Conservation (phyloP, 2,113 vertebrate species). For the Coturnix japonica region DNA sequence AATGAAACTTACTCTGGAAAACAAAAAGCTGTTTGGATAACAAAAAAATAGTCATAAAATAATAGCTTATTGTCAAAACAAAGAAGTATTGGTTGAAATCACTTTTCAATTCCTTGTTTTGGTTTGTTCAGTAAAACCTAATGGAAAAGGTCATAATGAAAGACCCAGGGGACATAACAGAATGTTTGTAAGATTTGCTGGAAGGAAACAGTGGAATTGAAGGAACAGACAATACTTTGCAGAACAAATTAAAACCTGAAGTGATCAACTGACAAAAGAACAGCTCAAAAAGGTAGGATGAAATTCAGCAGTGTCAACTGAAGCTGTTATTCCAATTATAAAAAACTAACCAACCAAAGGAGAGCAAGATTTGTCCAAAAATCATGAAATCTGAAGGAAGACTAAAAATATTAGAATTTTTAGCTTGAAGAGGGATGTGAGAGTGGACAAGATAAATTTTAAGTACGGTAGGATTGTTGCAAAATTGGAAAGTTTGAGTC, state of each 20-base stretch:
- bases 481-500: neutral
- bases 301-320: neutral
- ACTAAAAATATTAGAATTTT: neutral
- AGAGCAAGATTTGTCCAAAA: neutral
- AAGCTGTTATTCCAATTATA: neutral
- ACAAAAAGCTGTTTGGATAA: neutral
- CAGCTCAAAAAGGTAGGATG: neutral
- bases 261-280: neutral
- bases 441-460: neutral
- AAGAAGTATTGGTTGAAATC: neutral
- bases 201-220: accelerated
- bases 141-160: neutral
- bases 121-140: neutral
- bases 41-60: neutral
- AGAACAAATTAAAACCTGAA: neutral
- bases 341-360: neutral
- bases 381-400: neutral
- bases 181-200: neutral
- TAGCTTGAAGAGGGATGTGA: neutral
- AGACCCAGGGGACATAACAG: neutral
- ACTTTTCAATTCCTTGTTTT: neutral
- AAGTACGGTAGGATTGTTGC: neutral
- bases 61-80: neutral
- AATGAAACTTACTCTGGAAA: neutral
- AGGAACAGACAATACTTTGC: neutral